Conservation (phyloP, 2,888 invertebrate species). For the Abscondita cerata region DNA sequence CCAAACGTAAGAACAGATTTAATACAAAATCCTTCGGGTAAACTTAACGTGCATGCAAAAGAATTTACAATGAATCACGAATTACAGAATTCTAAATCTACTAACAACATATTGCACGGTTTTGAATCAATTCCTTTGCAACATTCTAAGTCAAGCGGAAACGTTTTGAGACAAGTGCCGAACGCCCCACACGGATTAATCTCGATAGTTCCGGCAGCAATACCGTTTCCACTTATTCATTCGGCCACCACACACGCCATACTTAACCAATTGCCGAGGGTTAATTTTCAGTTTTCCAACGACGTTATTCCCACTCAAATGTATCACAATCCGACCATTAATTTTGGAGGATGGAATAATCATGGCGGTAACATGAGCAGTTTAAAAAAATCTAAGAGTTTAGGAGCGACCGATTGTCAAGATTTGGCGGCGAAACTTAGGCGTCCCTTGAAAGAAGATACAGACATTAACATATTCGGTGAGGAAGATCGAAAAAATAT, state of each 20-base stretch:
- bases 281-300: constrained; percentile 64
- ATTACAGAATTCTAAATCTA: constrained; percentile 57
- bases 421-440: constrained; percentile 73
- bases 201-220: constrained; percentile 47
- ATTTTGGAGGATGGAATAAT: constrained; percentile 25
- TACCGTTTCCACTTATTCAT: constrained; percentile 61
- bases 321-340: constrained; percentile 59
- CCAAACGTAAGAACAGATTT: constrained; percentile 65
- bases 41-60: constrained; percentile 87
- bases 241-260: constrained; percentile 68
- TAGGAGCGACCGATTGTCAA: constrained; percentile 78
- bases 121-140: constrained; percentile 54
- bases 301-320: constrained; percentile 61
- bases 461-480: constrained; percentile 78
- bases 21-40: constrained; percentile 61
- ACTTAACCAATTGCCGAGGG: constrained; percentile 67
- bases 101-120: constrained; percentile 51
- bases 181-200: constrained; percentile 43
- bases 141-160: constrained; percentile 66
- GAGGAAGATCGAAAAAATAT: constrained; percentile 76
- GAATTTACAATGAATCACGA: constrained; percentile 85
- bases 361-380: constrained; percentile 51
- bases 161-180: constrained; percentile 69
- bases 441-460: constrained; percentile 70
- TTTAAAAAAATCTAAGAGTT: constrained; percentile 83